Evolutionary conservation across 2,113 vertebrate genomes (phyloP).

Genomic region (Chlamydotis undulata): DNA sequence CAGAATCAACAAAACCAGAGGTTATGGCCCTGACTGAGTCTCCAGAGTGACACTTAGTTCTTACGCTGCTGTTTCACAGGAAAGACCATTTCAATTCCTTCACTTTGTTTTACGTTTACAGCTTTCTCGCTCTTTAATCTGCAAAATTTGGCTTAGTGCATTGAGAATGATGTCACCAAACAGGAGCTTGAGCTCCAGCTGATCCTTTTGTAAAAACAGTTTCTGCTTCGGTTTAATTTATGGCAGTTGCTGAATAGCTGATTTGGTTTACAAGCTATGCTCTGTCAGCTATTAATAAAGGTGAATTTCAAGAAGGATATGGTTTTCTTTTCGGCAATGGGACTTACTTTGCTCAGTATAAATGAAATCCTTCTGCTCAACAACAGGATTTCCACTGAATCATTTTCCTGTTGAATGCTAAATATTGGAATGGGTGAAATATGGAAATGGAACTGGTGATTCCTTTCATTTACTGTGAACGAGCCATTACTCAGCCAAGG

Average conservation of each 20-base stretch:
- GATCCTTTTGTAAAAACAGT: conserved; percentile 21
- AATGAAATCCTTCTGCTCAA: conserved; percentile 3
- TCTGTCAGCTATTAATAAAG: conserved; percentile 13
- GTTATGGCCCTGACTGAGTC: not conserved
- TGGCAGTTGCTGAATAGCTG: not conserved
- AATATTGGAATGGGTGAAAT: not conserved
- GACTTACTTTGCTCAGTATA: not conserved
- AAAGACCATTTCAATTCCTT: not conserved
- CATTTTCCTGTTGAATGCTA: not conserved
- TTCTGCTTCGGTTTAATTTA: conserved; percentile 33
- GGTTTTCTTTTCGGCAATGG: not conserved
- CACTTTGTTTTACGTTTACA: not conserved
- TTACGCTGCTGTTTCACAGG: not conserved
- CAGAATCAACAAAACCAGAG: not conserved
- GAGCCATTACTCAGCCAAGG: not conserved
- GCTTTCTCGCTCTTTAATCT: conserved; percentile 20
- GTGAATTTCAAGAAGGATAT: conserved; percentile 23
- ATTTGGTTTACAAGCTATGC: conserved; percentile 12
- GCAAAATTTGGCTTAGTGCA: not conserved
- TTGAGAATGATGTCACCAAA: conserved; percentile 15
- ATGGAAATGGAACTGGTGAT: not conserved
- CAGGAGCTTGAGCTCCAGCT: not conserved
- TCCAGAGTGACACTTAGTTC: not conserved
- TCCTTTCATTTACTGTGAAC: not conserved
- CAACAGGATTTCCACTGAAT: not conserved